Conservation (phyloP, 2,797 vertebrate genomes). For the Bucorvus abyssinicus region DNA sequence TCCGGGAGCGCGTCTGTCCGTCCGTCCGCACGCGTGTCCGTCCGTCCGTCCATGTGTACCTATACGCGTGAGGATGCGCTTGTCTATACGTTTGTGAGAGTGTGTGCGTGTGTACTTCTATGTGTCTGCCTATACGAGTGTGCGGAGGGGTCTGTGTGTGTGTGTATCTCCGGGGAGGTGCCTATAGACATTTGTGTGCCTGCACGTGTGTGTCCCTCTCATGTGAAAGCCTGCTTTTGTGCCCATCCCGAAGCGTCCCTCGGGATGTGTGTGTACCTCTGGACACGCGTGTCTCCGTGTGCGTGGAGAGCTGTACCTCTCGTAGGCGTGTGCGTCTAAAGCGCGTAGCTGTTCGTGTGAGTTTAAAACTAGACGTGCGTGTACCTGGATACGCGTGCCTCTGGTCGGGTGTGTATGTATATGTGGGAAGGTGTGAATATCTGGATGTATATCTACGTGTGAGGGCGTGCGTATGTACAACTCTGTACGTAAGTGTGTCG, state of each 20-base stretch:
- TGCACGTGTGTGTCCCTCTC: neutral
- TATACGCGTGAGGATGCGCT: neutral
- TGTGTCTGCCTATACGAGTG: neutral
- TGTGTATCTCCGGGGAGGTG: neutral
- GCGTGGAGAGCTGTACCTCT: neutral
- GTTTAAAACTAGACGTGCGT: neutral
- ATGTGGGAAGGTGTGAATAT: neutral
- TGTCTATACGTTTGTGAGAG: neutral
- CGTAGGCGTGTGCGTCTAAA: neutral
- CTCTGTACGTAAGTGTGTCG: fast-evolving
- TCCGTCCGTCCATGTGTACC: neutral
- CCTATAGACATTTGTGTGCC: neutral
- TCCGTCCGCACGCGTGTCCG: too few relatives aligned
- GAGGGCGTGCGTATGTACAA: neutral
- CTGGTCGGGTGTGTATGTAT: too few relatives aligned
- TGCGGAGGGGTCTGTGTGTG: fast-evolving
- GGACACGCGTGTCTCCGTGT: fast-evolving
- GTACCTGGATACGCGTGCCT: neutral
- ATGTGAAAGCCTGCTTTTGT: neutral
- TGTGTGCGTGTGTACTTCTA: fast-evolving
- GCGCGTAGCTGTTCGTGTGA: neutral
- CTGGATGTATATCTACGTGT: neutral
- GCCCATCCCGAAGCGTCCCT: neutral
- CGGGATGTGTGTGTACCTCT: neutral
- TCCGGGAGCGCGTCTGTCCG: neutral